Conservation (phyloP, 2,888 invertebrate genomes). For the Eilema depressum region DNA sequence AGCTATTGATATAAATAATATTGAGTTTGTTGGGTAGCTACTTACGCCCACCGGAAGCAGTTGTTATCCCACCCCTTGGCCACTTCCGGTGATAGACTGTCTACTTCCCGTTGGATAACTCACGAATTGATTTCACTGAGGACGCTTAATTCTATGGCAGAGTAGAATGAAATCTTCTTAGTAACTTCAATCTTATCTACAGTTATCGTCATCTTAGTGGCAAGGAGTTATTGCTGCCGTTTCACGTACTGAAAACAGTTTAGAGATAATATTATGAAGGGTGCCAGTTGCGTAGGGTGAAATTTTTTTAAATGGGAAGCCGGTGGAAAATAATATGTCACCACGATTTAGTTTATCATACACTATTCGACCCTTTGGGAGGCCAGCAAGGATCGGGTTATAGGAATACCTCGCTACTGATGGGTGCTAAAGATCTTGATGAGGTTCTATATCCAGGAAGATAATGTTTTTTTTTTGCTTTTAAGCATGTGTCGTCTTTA, state of each 20-base stretch:
- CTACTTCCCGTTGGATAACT: conserved; percentile 57
- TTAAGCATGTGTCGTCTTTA: conserved; percentile 14
- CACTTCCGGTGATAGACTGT: conserved; percentile 57
- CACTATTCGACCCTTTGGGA: too few relatives aligned
- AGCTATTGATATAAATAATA: not conserved
- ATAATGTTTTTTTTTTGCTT: not conserved
- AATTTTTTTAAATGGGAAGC: too few relatives aligned
- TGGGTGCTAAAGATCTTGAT: not conserved
- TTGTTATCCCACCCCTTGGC: conserved; percentile 59
- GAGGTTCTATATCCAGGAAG: not conserved
- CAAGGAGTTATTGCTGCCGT: not conserved
- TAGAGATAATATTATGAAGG: too few relatives aligned
- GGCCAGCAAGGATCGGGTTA: too few relatives aligned
- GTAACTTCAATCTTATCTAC: not conserved
- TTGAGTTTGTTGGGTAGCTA: conserved; percentile 9
- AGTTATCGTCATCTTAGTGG: not conserved
- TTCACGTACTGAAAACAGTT: too few relatives aligned
- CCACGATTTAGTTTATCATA: too few relatives aligned
- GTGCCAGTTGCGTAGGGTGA: too few relatives aligned
- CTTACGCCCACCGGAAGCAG: conserved; percentile 57
- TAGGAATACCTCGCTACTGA: too few relatives aligned
- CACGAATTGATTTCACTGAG: conserved; percentile 29
- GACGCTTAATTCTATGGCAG: conserved; percentile 3
- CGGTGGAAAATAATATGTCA: too few relatives aligned
- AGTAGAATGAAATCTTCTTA: not conserved